Evolutionary conservation across 2,113 vertebrate genomes (phyloP).

Genomic region (Chauna torquata): DNA sequence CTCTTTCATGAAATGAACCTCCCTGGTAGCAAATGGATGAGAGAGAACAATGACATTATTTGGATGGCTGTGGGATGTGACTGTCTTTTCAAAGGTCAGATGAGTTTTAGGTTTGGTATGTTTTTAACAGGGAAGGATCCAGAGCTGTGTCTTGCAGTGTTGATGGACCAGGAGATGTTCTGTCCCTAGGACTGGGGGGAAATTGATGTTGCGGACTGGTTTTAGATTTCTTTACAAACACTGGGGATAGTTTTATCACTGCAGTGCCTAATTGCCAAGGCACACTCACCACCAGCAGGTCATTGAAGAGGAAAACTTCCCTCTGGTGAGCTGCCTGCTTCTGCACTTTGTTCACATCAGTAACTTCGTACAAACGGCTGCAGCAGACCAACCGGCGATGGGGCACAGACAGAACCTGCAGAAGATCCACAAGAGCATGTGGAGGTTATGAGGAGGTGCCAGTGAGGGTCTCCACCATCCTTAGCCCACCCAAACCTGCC

Average conservation of each 20-base stretch:
- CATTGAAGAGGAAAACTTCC: constrained; percentile 98
- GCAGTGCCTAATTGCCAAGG: background rate
- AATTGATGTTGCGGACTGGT: background rate
- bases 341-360: constrained; percentile 94
- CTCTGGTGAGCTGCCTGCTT: constrained; percentile 96
- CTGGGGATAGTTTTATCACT: background rate
- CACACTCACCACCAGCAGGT: constrained; percentile 91
- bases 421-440: background rate
- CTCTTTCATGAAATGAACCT: background rate
- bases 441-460: background rate
- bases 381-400: constrained; percentile 97
- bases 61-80: background rate
- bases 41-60: background rate
- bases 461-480: background rate
- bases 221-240: background rate
- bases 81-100: constrained; percentile 1
- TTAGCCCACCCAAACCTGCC: background rate
- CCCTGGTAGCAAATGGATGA: constrained; percentile 19
- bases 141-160: background rate
- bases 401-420: constrained; percentile 92
- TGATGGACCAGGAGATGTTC: background rate
- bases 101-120: background rate
- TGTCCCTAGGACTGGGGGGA: background rate
- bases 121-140: background rate
- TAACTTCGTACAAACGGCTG: constrained; percentile 96